Evolutionary conservation across 2,888 invertebrate genomes (phyloP).

Genomic region (Ormyrus pomaceus): DNA sequence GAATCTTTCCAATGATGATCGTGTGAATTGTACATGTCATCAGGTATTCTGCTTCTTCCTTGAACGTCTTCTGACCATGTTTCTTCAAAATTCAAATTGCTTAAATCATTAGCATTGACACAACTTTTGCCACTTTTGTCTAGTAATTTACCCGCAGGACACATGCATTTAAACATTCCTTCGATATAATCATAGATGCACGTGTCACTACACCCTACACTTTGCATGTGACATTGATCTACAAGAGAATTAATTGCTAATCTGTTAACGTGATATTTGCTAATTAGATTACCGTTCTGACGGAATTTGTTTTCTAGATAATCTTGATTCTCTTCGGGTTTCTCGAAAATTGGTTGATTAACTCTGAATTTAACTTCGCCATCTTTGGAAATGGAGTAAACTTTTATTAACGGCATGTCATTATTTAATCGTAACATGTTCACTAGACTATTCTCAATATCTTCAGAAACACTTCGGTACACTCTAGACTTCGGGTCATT

Average conservation of each 20-base stretch:
- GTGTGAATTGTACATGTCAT: slow-evolving; percentile 59
- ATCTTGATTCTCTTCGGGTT: slow-evolving; percentile 65
- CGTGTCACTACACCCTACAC: slow-evolving; percentile 81
- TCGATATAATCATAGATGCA: slow-evolving; percentile 82
- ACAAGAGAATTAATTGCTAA: slow-evolving; percentile 73
- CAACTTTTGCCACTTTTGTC: slow-evolving; percentile 76
- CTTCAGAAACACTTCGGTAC: slow-evolving; percentile 79
- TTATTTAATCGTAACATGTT: slow-evolving; percentile 68
- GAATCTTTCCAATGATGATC: slow-evolving; percentile 60
- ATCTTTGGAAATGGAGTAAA: slow-evolving; percentile 68
- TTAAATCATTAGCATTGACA: slow-evolving; percentile 65
- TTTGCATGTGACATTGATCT: slow-evolving; percentile 82
- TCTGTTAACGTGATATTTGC: slow-evolving; percentile 67
- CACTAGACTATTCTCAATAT: slow-evolving; percentile 80
- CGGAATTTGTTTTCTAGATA: slow-evolving; percentile 66
- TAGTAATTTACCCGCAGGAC: slow-evolving; percentile 79
- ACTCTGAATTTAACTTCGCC: slow-evolving; percentile 71
- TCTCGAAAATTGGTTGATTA: slow-evolving; percentile 65
- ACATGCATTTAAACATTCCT: slow-evolving; percentile 82
- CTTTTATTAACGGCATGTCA: slow-evolving; percentile 64
- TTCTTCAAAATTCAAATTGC: slow-evolving; percentile 65
- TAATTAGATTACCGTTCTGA: slow-evolving; percentile 65
- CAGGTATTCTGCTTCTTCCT: slow-evolving; percentile 68
- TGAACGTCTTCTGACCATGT: slow-evolving; percentile 63
- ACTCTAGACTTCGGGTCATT: slow-evolving; percentile 80